Evolutionary conservation across 2,113 vertebrate genomes (phyloP).

Genomic region (Lanius collurio): DNA sequence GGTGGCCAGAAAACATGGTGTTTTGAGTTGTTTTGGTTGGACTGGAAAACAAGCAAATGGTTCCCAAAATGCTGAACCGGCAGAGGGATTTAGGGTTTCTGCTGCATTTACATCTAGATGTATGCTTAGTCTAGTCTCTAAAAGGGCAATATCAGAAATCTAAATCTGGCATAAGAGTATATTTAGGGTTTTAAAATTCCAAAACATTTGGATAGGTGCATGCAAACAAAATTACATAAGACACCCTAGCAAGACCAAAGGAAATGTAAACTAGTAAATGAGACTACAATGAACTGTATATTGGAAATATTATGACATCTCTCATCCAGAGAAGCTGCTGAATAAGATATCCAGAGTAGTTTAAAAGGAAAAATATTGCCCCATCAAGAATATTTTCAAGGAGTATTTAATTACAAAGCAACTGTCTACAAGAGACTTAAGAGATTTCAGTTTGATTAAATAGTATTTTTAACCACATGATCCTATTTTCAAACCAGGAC

Average conservation of each 20-base stretch:
- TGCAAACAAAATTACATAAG: neutral
- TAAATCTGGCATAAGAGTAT: neutral
- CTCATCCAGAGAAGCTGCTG: neutral
- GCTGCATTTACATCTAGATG: neutral
- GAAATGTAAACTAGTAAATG: neutral
- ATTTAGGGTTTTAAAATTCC: neutral
- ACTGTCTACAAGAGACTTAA: neutral
- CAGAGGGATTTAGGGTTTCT: neutral
- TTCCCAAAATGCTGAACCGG: neutral
- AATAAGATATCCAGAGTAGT: neutral
- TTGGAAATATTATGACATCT: neutral
- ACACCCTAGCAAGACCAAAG: neutral
- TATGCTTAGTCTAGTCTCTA: neutral
- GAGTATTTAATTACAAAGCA: neutral
- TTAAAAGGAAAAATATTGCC: neutral
- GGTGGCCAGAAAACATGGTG: neutral
- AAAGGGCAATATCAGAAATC: neutral
- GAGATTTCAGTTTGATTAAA: neutral
- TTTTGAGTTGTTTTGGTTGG: neutral
- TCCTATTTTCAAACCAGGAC: neutral
- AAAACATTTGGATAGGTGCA: neutral
- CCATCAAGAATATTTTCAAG: neutral
- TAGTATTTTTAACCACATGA: neutral
- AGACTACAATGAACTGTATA: neutral
- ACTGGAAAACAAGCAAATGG: neutral